These are phyloP conservation scores for Clusia tigrina DNA, from an alignment of 2,888 invertebrate species.

Conservation along the genomic window DNA sequence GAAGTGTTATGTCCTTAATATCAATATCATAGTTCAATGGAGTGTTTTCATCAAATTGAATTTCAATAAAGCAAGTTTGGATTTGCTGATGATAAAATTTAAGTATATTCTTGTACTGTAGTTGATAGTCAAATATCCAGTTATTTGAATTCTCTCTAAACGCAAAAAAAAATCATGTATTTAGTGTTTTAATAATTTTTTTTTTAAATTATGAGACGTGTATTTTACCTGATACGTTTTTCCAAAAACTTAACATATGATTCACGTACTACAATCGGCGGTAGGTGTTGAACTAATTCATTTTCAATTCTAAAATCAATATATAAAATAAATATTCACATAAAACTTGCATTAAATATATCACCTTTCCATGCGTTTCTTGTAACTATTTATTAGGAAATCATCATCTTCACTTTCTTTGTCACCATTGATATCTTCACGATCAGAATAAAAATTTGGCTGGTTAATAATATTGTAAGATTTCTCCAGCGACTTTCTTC, in stretches of 20 bases:
- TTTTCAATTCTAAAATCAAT: too few relatives aligned
- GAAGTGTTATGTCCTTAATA: slow-evolving; percentile 31
- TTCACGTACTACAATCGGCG: not conserved
- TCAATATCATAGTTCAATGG: slow-evolving; percentile 35
- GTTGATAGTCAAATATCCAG: slow-evolving; percentile 51
- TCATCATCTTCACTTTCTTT: slow-evolving; percentile 12
- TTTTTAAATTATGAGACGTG: not conserved
- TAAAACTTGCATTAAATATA: too few relatives aligned
- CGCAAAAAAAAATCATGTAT: not conserved
- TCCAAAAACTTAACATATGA: not conserved
- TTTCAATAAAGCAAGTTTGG: slow-evolving; percentile 32
- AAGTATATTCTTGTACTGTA: slow-evolving; percentile 33
- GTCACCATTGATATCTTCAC: slow-evolving; percentile 20
- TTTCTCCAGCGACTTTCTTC: slow-evolving; percentile 15
- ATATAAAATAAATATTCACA: too few relatives aligned
- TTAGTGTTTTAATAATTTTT: not conserved
- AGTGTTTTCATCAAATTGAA: slow-evolving; percentile 41
- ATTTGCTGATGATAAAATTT: slow-evolving; percentile 29
- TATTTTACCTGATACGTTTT: not conserved
- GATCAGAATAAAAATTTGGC: slow-evolving; percentile 1
- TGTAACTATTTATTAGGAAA: not conserved
- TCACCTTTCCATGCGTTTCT: not conserved
- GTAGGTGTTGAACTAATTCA: too few relatives aligned
- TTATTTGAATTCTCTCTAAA: slow-evolving; percentile 33
- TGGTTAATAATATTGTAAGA: not conserved